Conservation (phyloP, 2,113 vertebrate genomes). For the Sus scrofa region DNA sequence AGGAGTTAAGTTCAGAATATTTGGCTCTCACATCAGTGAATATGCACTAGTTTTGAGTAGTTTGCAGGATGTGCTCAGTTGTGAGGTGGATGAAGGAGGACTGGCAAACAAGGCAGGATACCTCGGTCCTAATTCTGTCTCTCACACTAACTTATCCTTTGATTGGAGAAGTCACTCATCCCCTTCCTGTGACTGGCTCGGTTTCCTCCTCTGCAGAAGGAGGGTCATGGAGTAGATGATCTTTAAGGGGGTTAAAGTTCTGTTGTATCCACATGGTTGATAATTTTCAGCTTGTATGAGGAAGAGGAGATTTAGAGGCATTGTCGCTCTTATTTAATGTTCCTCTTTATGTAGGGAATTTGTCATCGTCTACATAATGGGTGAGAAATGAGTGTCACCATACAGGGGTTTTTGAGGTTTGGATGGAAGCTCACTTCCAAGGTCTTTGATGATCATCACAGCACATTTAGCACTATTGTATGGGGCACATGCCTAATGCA, state of each 20-base stretch:
- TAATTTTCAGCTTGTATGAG: background rate
- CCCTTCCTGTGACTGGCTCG: background rate
- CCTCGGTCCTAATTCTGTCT: background rate
- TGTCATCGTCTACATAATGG: background rate
- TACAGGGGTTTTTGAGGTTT: background rate
- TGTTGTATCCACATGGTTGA: background rate
- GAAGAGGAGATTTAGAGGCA: background rate
- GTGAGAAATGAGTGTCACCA: background rate
- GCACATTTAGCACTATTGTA: background rate
- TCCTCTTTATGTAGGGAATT: background rate
- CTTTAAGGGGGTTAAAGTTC: background rate
- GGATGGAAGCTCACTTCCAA: background rate
- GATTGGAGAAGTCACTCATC: slow-evolving; percentile 24
- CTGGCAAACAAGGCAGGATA: background rate
- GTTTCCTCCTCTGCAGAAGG: background rate
- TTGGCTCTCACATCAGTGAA: background rate
- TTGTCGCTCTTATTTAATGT: background rate
- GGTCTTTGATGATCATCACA: background rate
- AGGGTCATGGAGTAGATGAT: background rate
- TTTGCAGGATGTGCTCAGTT: background rate
- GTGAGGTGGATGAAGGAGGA: background rate
- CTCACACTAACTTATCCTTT: background rate
- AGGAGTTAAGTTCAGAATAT: background rate
- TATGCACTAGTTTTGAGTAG: background rate
- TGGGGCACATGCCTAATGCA: background rate